phyloP scores from a whole-genome alignment of 2,797 vertebrate species.

The Aldrovandia affinis region DNA sequence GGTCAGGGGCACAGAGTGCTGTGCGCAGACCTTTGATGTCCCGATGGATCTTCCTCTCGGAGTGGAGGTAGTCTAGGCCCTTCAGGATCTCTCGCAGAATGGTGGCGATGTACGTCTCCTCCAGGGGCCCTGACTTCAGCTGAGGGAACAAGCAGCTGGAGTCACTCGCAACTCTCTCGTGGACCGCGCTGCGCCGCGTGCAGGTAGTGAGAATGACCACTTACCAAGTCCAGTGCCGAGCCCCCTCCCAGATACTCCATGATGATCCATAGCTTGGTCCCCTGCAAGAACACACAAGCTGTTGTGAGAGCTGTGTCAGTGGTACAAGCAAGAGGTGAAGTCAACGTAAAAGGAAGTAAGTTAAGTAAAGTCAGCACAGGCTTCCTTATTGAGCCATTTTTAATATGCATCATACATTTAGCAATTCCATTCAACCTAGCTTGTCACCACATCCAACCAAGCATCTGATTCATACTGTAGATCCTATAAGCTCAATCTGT shows the following conservation, averaged over 20 bases:
- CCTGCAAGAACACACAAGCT: slow-evolving; percentile 60
- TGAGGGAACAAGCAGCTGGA: slow-evolving; percentile 46
- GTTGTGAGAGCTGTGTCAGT: not conserved
- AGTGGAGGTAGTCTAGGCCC: slow-evolving; percentile 96
- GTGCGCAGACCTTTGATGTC: slow-evolving; percentile 91
- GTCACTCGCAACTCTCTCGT: not conserved
- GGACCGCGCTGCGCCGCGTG: too few species aligned
- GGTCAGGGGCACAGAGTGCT: not conserved
- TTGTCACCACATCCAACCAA: not conserved
- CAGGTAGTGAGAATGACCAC: slow-evolving; percentile 35
- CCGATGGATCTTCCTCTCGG: slow-evolving; percentile 96
- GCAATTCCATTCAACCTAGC: not conserved
- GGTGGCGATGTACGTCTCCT: slow-evolving; percentile 97
- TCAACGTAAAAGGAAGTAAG: not conserved
- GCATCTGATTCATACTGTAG: not conserved
- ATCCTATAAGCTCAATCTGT: not conserved
- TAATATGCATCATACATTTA: not conserved
- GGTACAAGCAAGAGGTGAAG: not conserved
- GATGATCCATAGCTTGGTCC: slow-evolving; percentile 88
- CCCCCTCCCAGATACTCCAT: slow-evolving; percentile 89
- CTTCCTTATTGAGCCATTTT: not conserved
- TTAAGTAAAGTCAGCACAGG: not conserved
- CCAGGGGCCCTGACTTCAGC: slow-evolving; percentile 93
- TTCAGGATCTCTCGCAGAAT: slow-evolving; percentile 97
- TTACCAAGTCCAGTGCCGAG: slow-evolving; percentile 85